Conservation (phyloP, 2,888 invertebrate genomes). For the Halocaridina rubra region DNA sequence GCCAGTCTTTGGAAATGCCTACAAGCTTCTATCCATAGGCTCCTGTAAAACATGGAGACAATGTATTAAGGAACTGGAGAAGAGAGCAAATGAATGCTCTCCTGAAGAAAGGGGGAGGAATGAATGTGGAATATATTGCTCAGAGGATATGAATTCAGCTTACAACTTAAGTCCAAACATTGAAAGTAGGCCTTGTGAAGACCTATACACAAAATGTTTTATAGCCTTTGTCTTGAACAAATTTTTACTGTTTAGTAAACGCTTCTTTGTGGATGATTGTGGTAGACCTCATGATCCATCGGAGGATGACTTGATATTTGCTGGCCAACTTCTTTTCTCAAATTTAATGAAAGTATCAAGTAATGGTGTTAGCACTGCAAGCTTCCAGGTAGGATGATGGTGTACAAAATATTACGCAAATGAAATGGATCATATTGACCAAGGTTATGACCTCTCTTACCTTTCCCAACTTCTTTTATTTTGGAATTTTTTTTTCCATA, state of each 20-base stretch:
- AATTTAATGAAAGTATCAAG: slow-evolving; percentile 1
- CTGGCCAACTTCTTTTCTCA: slow-evolving; percentile 1
- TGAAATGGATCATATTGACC: too few relatives aligned
- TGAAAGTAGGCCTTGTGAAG: background rate
- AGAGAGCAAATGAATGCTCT: background rate
- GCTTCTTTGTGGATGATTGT: background rate
- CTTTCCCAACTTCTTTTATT: too few relatives aligned
- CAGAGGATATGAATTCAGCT: background rate
- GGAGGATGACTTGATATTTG: slow-evolving; percentile 14
- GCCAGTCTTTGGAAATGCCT: background rate
- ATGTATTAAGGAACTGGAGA: background rate
- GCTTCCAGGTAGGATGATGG: background rate
- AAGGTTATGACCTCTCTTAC: too few relatives aligned
- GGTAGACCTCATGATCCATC: background rate
- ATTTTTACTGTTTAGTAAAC: background rate
- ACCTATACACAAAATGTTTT: background rate
- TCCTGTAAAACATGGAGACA: background rate
- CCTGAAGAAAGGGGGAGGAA: slow-evolving; percentile 5
- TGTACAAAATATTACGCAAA: too few relatives aligned
- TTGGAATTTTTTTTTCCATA: too few relatives aligned
- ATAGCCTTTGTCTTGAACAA: slow-evolving; percentile 12
- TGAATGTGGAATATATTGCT: background rate
- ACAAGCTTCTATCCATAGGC: background rate
- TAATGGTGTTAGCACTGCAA: background rate
- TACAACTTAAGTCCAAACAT: slow-evolving; percentile 7